A percentile compares a stretch with the other conserved stretches of the same genome.
These are phyloP conservation scores for Sebastes glaucus DNA, from an alignment of 2,797 vertebrate species.

Conservation along the genomic window DNA sequence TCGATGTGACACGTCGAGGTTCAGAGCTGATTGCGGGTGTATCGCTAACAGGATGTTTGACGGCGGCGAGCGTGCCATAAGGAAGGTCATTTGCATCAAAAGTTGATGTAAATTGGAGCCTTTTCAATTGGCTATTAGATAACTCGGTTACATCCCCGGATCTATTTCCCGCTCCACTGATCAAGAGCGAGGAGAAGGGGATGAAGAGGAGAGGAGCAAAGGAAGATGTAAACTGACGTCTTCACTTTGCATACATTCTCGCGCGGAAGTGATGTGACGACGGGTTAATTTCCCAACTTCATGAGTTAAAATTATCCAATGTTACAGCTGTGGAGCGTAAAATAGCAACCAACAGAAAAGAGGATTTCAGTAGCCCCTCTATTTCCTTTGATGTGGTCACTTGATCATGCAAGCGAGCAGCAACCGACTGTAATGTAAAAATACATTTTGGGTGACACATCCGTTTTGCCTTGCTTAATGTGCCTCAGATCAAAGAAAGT, in stretches of 20 bases:
- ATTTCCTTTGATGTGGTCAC: conserved; percentile 65
- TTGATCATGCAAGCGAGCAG: conserved; percentile 64
- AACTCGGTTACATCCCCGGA: conserved; percentile 61
- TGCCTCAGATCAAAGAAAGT: conserved; percentile 69
- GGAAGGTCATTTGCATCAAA: conserved; percentile 65
- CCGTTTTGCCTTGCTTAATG: conserved; percentile 65
- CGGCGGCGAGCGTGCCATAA: background rate
- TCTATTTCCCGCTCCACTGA: conserved; percentile 70
- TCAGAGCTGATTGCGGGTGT: conserved; percentile 30
- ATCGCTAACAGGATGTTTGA: conserved; percentile 46
- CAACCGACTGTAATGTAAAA: conserved; percentile 58
- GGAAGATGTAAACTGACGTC: background rate
- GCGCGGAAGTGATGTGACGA: background rate
- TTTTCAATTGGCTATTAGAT: conserved; percentile 70
- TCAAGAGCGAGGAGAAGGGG: conserved; percentile 35
- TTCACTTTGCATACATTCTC: background rate
- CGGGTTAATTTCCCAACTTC: conserved; percentile 25
- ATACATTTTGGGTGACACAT: conserved; percentile 59
- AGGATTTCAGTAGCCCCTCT: conserved; percentile 11
- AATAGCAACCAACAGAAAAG: conserved; percentile 27
- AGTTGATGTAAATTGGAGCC: conserved; percentile 58
- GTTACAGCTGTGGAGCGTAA: conserved; percentile 34
- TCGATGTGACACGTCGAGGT: conserved; percentile 62
- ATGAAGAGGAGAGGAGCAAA: conserved; percentile 19
- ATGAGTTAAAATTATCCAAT: conserved; percentile 30